Evolutionary conservation across 2,888 invertebrate species (phyloP).

Genomic region (Acronicta leporina): DNA sequence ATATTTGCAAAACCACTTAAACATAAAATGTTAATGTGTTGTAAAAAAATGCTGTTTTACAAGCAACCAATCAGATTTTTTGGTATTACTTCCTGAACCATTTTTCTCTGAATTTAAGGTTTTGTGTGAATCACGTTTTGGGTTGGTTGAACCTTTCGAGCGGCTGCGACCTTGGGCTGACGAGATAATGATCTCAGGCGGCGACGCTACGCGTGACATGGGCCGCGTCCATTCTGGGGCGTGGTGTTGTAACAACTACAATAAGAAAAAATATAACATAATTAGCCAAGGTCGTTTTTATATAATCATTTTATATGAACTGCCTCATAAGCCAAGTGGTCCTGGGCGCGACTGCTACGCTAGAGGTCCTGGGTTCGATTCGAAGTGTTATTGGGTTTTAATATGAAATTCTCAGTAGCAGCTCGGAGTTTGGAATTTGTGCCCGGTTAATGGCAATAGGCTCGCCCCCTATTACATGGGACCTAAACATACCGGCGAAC

Average conservation of each 20-base stretch:
- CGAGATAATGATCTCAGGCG: conserved; percentile 60
- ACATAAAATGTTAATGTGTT: neutral
- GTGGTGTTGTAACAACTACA: conserved; percentile 25
- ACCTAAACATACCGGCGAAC: no score
- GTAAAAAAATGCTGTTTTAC: conserved; percentile 1
- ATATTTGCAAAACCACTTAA: conserved; percentile 2
- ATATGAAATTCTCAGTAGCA: no score
- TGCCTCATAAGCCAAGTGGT: no score
- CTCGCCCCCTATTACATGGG: no score
- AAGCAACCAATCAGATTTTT: neutral
- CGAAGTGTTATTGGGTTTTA: no score
- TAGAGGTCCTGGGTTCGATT: no score
- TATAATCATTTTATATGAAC: no score
- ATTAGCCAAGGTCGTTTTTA: conserved; percentile 36
- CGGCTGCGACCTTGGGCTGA: conserved; percentile 60
- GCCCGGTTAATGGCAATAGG: no score
- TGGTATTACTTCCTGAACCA: conserved; percentile 30
- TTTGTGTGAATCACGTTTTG: conserved; percentile 44
- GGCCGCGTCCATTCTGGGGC: conserved; percentile 42
- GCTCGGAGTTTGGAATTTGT: no score
- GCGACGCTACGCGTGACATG: conserved; percentile 53
- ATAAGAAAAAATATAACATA: conserved; percentile 41
- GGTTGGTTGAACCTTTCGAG: conserved; percentile 45
- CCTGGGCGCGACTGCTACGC: no score
- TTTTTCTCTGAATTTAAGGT: conserved; percentile 27